Evolutionary conservation across 1,140 invertebrate genomes (phyloP).

Genomic region (Leptinotarsa defecta): DNA sequence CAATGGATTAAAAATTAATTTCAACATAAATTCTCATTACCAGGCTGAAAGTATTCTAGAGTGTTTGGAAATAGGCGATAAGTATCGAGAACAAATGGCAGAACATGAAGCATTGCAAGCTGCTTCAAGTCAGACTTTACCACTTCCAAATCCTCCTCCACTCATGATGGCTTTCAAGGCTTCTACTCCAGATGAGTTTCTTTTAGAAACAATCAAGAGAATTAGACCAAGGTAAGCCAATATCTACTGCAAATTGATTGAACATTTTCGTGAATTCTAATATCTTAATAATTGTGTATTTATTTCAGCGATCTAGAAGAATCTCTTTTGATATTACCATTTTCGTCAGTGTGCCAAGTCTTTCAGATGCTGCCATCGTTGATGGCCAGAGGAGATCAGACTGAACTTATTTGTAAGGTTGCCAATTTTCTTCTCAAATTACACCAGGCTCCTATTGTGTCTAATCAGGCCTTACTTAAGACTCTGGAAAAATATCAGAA

Average conservation of each 20-base stretch:
- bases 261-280: not conserved
- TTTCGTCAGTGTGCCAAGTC: slow-evolving; percentile 79
- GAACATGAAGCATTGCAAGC: slow-evolving; percentile 55
- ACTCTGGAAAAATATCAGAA: slow-evolving; percentile 71
- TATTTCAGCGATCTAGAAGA: slow-evolving; percentile 86
- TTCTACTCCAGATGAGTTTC: slow-evolving; percentile 74
- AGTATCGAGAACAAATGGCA: slow-evolving; percentile 64
- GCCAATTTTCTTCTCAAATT: slow-evolving; percentile 81
- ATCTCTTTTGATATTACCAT: slow-evolving; percentile 83
- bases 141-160: slow-evolving; percentile 63
- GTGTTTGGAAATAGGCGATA: slow-evolving; percentile 79
- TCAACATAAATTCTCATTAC: too few species aligned
- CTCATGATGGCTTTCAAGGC: slow-evolving; percentile 81
- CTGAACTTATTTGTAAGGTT: slow-evolving; percentile 77
- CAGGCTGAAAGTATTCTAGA: slow-evolving; percentile 89
- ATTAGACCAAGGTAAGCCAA: slow-evolving; percentile 70
- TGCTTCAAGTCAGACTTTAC: slow-evolving; percentile 45
- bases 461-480: slow-evolving; percentile 69
- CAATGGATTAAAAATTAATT: too few species aligned
- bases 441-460: slow-evolving; percentile 82
- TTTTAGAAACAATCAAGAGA: slow-evolving; percentile 77
- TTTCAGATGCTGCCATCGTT: slow-evolving; percentile 73
- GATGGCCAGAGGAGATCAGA: slow-evolving; percentile 68
- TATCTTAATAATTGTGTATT: too few species aligned
- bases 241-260: not conserved